phyloP scores from a whole-genome alignment of 2,888 invertebrate genomes.

The Scaptodrosophila latifasciaeformis region DNA sequence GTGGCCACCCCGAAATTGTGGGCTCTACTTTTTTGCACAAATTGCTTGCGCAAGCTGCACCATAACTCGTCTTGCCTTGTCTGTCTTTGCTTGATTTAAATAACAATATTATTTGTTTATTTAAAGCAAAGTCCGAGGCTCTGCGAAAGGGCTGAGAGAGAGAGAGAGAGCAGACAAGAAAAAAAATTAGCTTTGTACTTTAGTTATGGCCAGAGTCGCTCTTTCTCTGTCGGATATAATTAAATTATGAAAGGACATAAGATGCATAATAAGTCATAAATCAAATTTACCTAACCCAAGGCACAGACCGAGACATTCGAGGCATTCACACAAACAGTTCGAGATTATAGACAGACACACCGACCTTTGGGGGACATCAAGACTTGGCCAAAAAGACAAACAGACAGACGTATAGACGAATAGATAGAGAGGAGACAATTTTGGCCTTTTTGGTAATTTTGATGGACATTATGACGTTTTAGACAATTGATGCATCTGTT shows the following conservation, averaged over 20 bases:
- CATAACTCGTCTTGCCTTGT: too few relatives aligned
- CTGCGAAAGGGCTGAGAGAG: too few relatives aligned
- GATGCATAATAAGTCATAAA: constrained; percentile 74
- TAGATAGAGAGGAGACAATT: constrained; percentile 16
- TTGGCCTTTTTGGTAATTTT: constrained; percentile 30
- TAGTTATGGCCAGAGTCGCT: too few relatives aligned
- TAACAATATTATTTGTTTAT: constrained; percentile 47
- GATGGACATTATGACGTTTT: constrained; percentile 65
- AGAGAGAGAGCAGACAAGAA: too few relatives aligned
- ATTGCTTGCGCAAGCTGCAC: constrained; percentile 36
- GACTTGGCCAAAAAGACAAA: constrained; percentile 26
- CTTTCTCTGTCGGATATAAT: constrained; percentile 60
- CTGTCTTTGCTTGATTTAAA: constrained; percentile 68
- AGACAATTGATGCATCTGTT: constrained; percentile 62
- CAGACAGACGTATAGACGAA: constrained; percentile 15
- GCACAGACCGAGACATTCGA: constrained; percentile 22
- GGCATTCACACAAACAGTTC: constrained; percentile 6
- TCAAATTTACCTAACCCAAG: constrained; percentile 69
- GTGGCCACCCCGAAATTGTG: neutral
- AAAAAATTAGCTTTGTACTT: too few relatives aligned
- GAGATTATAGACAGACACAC: constrained; percentile 27
- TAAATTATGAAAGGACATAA: constrained; percentile 73
- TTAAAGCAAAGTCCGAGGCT: too few relatives aligned
- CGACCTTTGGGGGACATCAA: too few relatives aligned
- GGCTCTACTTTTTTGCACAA: constrained; percentile 41